phyloP scores from a whole-genome alignment of 2,888 invertebrate species.

The Rhyacophila evoluta region DNA sequence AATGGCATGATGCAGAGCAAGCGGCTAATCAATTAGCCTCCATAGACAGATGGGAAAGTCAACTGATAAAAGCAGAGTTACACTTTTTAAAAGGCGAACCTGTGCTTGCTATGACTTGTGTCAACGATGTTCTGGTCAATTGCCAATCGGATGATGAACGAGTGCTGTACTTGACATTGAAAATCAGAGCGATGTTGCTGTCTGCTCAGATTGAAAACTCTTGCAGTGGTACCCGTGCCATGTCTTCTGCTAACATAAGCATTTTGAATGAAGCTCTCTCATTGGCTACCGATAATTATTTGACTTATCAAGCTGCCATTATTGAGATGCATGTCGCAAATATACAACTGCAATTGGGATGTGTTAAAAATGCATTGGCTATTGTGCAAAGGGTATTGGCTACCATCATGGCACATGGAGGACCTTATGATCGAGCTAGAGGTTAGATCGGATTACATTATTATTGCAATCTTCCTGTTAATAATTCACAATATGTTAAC shows the following conservation, averaged over 20 bases:
- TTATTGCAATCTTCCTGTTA: no score
- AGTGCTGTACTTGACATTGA: conserved; percentile 68
- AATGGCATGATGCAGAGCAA: conserved; percentile 78
- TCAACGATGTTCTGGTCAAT: conserved; percentile 68
- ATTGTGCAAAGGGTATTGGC: conserved; percentile 79
- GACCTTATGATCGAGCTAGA: conserved; percentile 83
- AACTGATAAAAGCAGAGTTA: conserved; percentile 70
- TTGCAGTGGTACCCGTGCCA: conserved; percentile 69
- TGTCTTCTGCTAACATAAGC: conserved; percentile 67
- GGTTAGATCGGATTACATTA: no score
- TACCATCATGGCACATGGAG: conserved; percentile 83
- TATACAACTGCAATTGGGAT: conserved; percentile 79
- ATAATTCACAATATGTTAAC: no score
- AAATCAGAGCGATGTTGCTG: conserved; percentile 77
- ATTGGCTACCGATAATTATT: conserved; percentile 78
- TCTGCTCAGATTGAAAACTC: conserved; percentile 77
- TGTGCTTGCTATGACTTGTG: conserved; percentile 64
- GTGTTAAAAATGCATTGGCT: conserved; percentile 80
- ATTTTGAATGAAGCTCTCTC: conserved; percentile 79
- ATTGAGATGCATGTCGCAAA: conserved; percentile 85
- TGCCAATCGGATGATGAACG: conserved; percentile 69
- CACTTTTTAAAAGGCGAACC: conserved; percentile 69
- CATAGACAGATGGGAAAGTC: conserved; percentile 76
- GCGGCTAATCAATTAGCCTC: conserved; percentile 77
- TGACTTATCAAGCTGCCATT: conserved; percentile 81